These are phyloP conservation scores for Maccullochella peelii DNA, from an alignment of 2,113 vertebrate species.

Conservation along the genomic window DNA sequence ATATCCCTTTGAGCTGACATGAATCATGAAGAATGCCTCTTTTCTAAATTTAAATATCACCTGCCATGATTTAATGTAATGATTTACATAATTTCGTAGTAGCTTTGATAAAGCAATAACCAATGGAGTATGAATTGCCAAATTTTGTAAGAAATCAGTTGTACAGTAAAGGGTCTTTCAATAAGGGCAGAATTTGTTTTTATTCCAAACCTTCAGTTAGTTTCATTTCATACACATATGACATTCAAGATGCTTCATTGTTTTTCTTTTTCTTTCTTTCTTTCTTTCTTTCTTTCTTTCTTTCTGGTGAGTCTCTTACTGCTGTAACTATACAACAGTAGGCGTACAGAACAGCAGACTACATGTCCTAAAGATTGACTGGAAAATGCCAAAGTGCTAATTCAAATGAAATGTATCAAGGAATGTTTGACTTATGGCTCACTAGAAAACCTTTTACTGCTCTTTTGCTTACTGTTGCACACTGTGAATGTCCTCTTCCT, in stretches of 20 bases:
- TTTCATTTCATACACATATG: conserved; percentile 31
- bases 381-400: background rate
- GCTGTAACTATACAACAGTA: background rate
- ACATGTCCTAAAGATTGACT: background rate
- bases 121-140: background rate
- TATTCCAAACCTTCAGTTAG: background rate
- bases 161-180: background rate
- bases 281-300: conserved; percentile 17
- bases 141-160: conserved; percentile 5
- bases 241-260: conserved; percentile 22
- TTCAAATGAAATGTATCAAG: conserved; percentile 16
- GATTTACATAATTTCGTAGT: background rate
- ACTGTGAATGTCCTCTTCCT: conserved; percentile 3
- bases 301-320: conserved; percentile 1
- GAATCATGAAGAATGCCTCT: background rate
- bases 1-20: background rate
- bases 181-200: conserved; percentile 13
- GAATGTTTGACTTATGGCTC: conserved; percentile 9
- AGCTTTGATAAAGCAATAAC: conserved; percentile 8
- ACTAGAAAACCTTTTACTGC: background rate
- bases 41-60: background rate
- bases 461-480: conserved; percentile 4
- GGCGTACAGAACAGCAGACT: background rate
- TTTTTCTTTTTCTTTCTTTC: conserved; percentile 31
- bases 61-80: background rate